Base-by-base conservation (phyloP, 2,113 vertebrate species). In the Uropsilus gracilis region DNA sequence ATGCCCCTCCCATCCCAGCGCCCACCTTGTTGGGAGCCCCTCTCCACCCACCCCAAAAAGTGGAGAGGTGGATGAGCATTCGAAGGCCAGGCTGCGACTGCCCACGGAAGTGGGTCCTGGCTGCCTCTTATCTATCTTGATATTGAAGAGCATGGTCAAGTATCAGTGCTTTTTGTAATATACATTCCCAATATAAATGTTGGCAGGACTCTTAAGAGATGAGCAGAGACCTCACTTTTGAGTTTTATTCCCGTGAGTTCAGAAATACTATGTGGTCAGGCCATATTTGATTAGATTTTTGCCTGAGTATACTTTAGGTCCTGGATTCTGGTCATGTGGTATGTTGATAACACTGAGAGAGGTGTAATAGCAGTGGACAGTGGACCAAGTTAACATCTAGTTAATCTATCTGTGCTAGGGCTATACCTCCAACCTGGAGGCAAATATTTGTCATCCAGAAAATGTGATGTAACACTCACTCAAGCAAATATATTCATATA, bases 161-260 rank as follows among this genome's bases (percentile, higher is more conserved):
- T 93, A 93, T 94, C 42, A 77, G 28, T 78, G 11, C 2, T 11
- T 59, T 64, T 78, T 81, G 71, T 92, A 81, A 76, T 37, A 64
- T 86, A 53, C 46, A 6, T 48, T 30, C 26, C 24, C n/a, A 69
- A 42, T 30, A 32, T 72, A 50, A 75, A 85, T 88, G 39, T 66
- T 86, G 72, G 32, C 28, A 90, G 42, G n/a, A 92, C 2, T 83
- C 17, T 44, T 76, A 44, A 44, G 37, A 75, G 53, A 61, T 90
- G 42, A 81, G 68, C 71, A 44, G 90, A 16, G 42, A 81, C 32
- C 8, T 94, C 3, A 16, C 17, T 64, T 32, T 71, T 77, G 46
- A 90, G 88, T 83, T 61, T 28, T 50, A 13, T 84, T 69, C 24
- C 32, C 32, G 6, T 69, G 26, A 34, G 8, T 66, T 83, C 4